These are phyloP conservation scores for Pogonognathellus flavescens DNA, from an alignment of 1,140 invertebrate species.

Conservation along the genomic window DNA sequence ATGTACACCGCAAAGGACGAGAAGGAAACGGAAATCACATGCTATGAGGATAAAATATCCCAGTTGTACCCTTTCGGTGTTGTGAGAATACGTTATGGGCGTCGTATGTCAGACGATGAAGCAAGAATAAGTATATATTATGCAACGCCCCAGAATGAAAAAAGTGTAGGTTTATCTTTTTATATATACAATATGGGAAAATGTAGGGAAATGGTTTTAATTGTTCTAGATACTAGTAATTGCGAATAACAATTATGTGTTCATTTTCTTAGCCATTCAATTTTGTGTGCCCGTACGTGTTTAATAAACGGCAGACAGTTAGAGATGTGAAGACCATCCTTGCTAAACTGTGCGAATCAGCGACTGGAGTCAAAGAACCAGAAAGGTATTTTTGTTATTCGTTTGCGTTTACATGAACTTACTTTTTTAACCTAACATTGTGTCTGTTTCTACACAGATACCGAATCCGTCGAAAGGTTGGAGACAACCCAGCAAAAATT, in stretches of 20 bases:
- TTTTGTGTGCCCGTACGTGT: neutral
- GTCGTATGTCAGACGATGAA: slow-evolving; percentile 53
- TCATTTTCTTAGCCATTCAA: neutral
- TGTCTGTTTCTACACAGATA: neutral
- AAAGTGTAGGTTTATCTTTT: neutral
- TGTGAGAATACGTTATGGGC: slow-evolving; percentile 28
- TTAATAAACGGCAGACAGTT: neutral
- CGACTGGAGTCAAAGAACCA: neutral
- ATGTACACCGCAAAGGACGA: slow-evolving; percentile 25
- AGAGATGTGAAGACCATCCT: neutral
- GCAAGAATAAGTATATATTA: slow-evolving; percentile 38
- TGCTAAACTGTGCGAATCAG: neutral
- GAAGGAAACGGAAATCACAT: slow-evolving; percentile 3
- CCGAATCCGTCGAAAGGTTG: slow-evolving; percentile 7
- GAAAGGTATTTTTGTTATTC: neutral
- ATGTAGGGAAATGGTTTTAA: no score
- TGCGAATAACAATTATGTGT: neutral
- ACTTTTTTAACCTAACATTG: neutral
- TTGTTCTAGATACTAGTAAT: neutral
- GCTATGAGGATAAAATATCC: neutral
- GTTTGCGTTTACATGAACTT: neutral
- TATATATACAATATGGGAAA: no score
- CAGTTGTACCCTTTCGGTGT: neutral
- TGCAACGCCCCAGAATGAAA: neutral
- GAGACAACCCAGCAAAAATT: neutral